Evolutionary conservation across 2,113 vertebrate species (phyloP).

Genomic region (Misgurnus mizolepis): DNA sequence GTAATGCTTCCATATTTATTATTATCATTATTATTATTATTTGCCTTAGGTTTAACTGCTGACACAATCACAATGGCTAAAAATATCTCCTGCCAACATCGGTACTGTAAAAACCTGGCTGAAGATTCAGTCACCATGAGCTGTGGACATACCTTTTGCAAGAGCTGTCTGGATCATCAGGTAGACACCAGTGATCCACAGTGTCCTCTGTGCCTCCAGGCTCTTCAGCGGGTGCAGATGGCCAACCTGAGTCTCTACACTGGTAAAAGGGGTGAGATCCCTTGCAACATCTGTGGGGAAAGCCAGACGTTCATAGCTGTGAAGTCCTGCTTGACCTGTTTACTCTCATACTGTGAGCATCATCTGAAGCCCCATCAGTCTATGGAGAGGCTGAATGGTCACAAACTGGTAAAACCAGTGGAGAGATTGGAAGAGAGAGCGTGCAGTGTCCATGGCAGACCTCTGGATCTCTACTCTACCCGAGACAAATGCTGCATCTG

Average conservation of each 20-base stretch:
- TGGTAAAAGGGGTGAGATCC: constrained; percentile 70
- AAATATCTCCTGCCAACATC: constrained; percentile 39
- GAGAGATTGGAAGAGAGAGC: constrained; percentile 83
- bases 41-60: too few relatives aligned
- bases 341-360: constrained; percentile 83
- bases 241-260: background rate
- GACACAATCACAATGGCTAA: background rate
- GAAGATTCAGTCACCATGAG: constrained; percentile 58
- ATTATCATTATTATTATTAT: too few relatives aligned
- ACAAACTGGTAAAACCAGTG: constrained; percentile 85
- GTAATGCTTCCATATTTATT: too few relatives aligned
- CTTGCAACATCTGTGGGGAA: constrained; percentile 82
- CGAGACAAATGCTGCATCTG: too few relatives aligned
- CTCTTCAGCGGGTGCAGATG: background rate
- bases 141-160: constrained; percentile 71
- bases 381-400: constrained; percentile 79
- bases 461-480: too few relatives aligned
- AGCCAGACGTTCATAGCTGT: constrained; percentile 78
- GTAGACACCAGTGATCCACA: rapidly evolving
- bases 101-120: constrained; percentile 57
- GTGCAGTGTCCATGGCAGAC: constrained; percentile 82
- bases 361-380: constrained; percentile 82
- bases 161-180: constrained; percentile 16
- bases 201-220: constrained; percentile 63
- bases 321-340: constrained; percentile 89